Evolutionary conservation across 2,888 invertebrate genomes (phyloP).

Genomic region (Calliscelio sp.): DNA sequence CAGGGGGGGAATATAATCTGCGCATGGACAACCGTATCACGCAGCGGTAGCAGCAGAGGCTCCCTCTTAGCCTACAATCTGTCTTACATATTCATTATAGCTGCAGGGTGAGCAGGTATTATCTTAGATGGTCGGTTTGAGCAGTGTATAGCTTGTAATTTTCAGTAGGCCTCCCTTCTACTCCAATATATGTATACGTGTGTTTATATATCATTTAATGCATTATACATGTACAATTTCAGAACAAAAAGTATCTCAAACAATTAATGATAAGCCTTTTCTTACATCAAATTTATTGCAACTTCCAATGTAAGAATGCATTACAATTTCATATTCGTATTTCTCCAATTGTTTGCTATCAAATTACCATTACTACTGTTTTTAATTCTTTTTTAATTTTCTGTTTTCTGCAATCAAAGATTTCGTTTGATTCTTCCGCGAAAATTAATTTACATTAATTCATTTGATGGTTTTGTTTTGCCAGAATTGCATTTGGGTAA

Average conservation of each 20-base stretch:
- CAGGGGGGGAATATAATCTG: slow-evolving; percentile 83
- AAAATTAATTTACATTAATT: slow-evolving; percentile 4
- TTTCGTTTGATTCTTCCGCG: neutral
- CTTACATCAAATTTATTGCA: slow-evolving; percentile 4
- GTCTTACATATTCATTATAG: slow-evolving; percentile 86
- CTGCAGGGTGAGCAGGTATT: slow-evolving; percentile 85
- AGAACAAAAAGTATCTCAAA: slow-evolving; percentile 51
- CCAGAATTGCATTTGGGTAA: neutral
- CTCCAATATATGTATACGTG: slow-evolving; percentile 68
- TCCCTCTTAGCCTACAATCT: slow-evolving; percentile 86
- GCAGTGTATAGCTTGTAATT: slow-evolving; percentile 86
- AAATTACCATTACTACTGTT: too few relatives aligned
- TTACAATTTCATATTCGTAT: neutral
- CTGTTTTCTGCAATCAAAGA: neutral
- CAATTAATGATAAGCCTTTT: slow-evolving; percentile 50
- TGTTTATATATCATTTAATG: slow-evolving; percentile 74
- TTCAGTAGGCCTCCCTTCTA: slow-evolving; percentile 81
- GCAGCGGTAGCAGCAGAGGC: slow-evolving; percentile 85
- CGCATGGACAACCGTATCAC: slow-evolving; percentile 85
- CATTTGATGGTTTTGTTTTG: neutral
- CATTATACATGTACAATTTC: slow-evolving; percentile 68
- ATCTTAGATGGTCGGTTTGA: slow-evolving; percentile 86
- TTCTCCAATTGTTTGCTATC: too few relatives aligned
- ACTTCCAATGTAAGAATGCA: too few relatives aligned
- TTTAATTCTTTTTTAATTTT: too few relatives aligned